Evolutionary conservation across 2,797 vertebrate genomes (phyloP), one percentile per base, ranked within the genome.

Genomic region (Sardinella longiceps): DNA sequence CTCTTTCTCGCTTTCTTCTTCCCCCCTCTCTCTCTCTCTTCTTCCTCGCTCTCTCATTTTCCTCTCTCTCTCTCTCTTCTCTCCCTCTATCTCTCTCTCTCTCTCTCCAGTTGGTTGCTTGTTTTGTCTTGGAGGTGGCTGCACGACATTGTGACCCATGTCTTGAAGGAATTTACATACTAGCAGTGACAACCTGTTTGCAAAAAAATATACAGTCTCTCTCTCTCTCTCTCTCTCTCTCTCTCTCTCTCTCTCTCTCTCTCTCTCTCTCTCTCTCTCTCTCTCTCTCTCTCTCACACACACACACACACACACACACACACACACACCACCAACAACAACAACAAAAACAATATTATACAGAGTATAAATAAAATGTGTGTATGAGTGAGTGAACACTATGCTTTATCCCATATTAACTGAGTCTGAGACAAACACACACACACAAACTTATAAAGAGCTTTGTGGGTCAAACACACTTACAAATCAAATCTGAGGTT

Each of bases 401-500:
- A 53, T 5, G 4, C 51, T 4, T 20, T 23, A 56, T 56, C 5
- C 23, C 48, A 20, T 56, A 56, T 20, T 15, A 53, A 53, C 51
- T n/a, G 53, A 56, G 53, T 20, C 23, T 56, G 53, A 56, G 20
- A 6, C 53, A 56, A 56, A 56, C 2, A 12, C n/a, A 63, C 58
- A 63, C 60, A 30, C 60, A 11, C 20, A 60, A 28, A 30, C 28
- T 30, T 66, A 5, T 25, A 60, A 63, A 53, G 15, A 53, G 3
- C 1, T 56, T 5, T 56, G 18, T 56, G 7, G 28, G 28, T 10
- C 15, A 83, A 25, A 15, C 14, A 28, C 92, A 98, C 98, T 98
- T 93, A 99, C 98, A 99, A 94, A 93, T 99, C 98, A 95, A 99
- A 99, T 82, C 97, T 95, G 46, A 99, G 95, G 89, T 99, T 99